Percentiles rank a stretch among this genome's conserved stretches.
Evolutionary conservation across 2,888 invertebrate species (phyloP).

Genomic region (Agapostemon virescens): DNA sequence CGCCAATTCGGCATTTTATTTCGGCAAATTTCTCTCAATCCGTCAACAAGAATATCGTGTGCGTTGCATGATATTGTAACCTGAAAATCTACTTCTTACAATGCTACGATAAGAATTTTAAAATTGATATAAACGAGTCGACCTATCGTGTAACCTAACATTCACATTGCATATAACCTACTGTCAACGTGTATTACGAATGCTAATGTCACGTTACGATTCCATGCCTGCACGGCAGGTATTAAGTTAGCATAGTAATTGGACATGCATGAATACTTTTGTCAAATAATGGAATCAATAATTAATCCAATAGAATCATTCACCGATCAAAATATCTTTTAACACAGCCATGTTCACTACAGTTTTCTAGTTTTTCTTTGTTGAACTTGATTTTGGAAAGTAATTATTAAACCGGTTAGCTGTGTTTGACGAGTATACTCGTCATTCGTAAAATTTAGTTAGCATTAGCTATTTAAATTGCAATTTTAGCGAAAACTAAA

Average conservation of each 20-base stretch:
- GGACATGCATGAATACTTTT: not conserved
- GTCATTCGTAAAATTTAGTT: too few relatives aligned
- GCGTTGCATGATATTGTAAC: not conserved
- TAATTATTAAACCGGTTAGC: too few relatives aligned
- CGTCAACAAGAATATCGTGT: not conserved
- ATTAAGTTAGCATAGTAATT: slow-evolving; percentile 2
- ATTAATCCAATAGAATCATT: not conserved
- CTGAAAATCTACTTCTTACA: slow-evolving; percentile 7
- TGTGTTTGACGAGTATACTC: too few relatives aligned
- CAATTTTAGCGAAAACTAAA: too few relatives aligned
- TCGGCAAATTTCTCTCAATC: not conserved
- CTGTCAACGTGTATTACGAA: slow-evolving; percentile 4
- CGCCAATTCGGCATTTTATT: slow-evolving; percentile 2
- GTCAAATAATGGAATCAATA: not conserved
- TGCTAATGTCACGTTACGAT: slow-evolving; percentile 27
- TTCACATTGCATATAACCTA: slow-evolving; percentile 12
- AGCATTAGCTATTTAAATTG: too few relatives aligned
- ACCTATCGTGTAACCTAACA: slow-evolving; percentile 11
- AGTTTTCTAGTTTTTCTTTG: too few relatives aligned
- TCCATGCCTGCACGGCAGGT: not conserved
- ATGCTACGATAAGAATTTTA: slow-evolving; percentile 8
- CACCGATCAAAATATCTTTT: not conserved
- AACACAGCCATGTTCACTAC: not conserved
- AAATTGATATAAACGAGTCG: slow-evolving; percentile 13
- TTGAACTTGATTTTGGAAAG: not conserved